Evolutionary conservation across 2,888 invertebrate species (phyloP).

Genomic region (Drepanosiphum platanoidis): DNA sequence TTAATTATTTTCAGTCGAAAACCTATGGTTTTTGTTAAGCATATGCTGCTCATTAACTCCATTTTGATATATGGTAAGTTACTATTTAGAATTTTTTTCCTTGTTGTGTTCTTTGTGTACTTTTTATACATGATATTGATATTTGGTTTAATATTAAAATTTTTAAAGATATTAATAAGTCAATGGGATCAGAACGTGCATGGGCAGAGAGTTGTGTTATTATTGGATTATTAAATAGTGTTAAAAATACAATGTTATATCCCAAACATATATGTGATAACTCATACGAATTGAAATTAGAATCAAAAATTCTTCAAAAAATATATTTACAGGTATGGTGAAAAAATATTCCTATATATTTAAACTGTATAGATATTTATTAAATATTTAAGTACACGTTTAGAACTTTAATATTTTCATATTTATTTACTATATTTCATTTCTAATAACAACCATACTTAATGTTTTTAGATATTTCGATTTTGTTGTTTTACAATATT

Average conservation of each 20-base stretch:
- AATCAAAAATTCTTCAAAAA: constrained; percentile 54
- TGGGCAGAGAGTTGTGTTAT: constrained; percentile 53
- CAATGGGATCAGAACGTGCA: constrained; percentile 49
- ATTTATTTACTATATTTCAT: background rate
- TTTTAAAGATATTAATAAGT: constrained; percentile 53
- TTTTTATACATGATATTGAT: background rate
- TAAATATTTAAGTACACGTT: too few species aligned
- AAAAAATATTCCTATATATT: background rate
- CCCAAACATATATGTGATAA: constrained; percentile 45
- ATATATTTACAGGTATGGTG: constrained; percentile 55
- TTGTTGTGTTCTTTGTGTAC: background rate
- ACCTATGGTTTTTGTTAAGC: constrained; percentile 74
- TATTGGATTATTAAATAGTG: constrained; percentile 50
- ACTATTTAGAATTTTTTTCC: background rate
- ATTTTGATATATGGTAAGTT: constrained; percentile 56
- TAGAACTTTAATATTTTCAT: background rate
- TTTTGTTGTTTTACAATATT: constrained; percentile 75
- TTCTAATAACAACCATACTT: background rate
- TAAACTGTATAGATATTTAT: background rate
- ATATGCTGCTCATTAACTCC: constrained; percentile 66
- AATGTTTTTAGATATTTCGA: constrained; percentile 77
- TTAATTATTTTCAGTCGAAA: constrained; percentile 83
- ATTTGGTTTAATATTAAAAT: background rate
- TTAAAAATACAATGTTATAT: constrained; percentile 37
- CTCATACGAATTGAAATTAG: constrained; percentile 54